Percentiles rank a stretch among this genome's conserved stretches.
Evolutionary conservation across 64 coral and sea anemone genomes (phyloP).

Genomic region (Montipora capricornis): DNA sequence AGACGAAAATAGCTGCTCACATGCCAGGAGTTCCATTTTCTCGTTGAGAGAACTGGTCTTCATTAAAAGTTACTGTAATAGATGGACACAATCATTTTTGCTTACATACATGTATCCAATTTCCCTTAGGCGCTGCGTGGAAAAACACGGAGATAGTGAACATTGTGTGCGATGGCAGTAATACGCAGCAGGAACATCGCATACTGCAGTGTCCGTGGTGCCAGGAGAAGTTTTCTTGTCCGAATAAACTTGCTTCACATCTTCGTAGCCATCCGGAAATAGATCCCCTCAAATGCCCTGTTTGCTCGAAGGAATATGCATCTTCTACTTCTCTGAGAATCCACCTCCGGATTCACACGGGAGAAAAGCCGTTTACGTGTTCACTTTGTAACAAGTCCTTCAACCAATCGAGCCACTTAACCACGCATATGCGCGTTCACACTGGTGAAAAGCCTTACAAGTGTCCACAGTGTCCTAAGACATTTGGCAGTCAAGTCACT

Average conservation of each 20-base stretch:
- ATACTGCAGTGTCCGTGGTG: constrained; percentile 29
- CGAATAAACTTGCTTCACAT: constrained; percentile 40
- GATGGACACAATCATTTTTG: neutral
- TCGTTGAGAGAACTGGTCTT: neutral
- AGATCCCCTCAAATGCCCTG: constrained; percentile 29
- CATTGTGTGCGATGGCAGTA: neutral
- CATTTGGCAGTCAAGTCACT: constrained; percentile 63
- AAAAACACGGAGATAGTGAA: neutral
- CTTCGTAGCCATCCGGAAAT: constrained; percentile 51
- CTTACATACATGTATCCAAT: neutral
- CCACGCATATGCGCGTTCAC: constrained; percentile 53
- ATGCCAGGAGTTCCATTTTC: no score
- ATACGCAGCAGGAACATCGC: neutral
- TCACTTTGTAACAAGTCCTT: constrained; percentile 48
- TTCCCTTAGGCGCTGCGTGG: neutral
- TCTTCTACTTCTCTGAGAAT: constrained; percentile 31
- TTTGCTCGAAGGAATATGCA: constrained; percentile 50
- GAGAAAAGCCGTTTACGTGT: constrained; percentile 57
- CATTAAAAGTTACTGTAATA: neutral
- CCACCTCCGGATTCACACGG: constrained; percentile 47
- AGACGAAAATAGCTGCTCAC: no score
- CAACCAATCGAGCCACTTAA: constrained; percentile 36
- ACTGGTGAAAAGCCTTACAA: constrained; percentile 57
- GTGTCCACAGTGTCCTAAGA: constrained; percentile 66
- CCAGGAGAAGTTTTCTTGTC: constrained; percentile 2